Base-by-base conservation (phyloP, 2,888 invertebrate species). In the Oligia latruncula region DNA sequence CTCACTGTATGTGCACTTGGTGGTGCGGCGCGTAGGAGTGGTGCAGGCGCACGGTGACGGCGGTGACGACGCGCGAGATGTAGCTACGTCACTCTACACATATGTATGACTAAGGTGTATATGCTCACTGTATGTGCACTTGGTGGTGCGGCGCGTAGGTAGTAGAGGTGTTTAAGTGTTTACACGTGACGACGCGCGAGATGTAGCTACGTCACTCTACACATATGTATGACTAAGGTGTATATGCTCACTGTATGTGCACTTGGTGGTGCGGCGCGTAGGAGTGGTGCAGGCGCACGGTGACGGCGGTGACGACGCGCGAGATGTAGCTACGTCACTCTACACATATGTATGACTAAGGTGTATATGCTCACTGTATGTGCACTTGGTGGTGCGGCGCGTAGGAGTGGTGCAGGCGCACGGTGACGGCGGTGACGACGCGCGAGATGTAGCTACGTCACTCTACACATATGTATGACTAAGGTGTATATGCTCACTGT, bases 21-120 rank as follows among this genome's bases (percentile, higher is more conserved):
- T 99, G 98, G 93, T 99, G 98, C 5, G 99, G 99, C 80, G 98
- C 97, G 95, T 99, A 99, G 46, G 98, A 98, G 43, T 98, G 98
- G 95, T 99, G 99, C 77, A 99, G 96, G 86, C 98, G 97, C 91
- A 99, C 98, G 82, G 98, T 97, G 78, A 98, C 98, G 94, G 98
- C 97, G 71, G 97, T 94, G 35, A 98, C 82, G 98, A 97, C 86
- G 97, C 97, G 46, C 97, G 97, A 83, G 95, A 95, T 49, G 85
- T 97, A 43, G 43, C 52, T 70, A 40, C 66, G 66, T 66, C 66
- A 66, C 66, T 43, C 23, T 66, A 66, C 66, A 66, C 43, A 62
- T 71, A 66, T 35, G 23, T 23, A 71, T 40, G 46, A 49, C n/a
- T 68, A 29, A 49, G 68, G 46, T 49, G 58, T 71, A n/a, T 43